Percentiles rank a stretch among this genome's conserved stretches.
Conservation (phyloP, 1,140 invertebrate genomes). For the Leptestheria dahalacensis region DNA sequence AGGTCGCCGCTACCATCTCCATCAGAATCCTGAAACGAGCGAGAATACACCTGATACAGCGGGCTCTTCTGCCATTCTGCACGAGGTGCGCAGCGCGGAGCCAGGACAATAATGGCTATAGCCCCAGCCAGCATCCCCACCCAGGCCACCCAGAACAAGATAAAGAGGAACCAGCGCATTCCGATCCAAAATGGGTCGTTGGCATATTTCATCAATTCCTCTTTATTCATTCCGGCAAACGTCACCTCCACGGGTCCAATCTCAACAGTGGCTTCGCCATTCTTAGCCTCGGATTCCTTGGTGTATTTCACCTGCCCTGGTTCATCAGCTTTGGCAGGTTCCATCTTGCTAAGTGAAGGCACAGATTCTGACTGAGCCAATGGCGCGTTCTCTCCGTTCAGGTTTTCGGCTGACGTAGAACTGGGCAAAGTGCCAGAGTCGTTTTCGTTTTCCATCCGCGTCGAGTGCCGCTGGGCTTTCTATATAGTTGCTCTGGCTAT, state of each 20-base stretch:
- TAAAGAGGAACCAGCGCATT: slow-evolving; percentile 66
- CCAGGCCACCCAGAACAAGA: slow-evolving; percentile 75
- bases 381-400: background rate
- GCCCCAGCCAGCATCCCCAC: slow-evolving; percentile 66
- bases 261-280: slow-evolving; percentile 75
- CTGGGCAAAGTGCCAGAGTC: background rate
- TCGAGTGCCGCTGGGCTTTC: no score
- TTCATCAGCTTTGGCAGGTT: slow-evolving; percentile 2
- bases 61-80: slow-evolving; percentile 45
- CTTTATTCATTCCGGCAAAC: slow-evolving; percentile 71
- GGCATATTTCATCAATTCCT: slow-evolving; percentile 72
- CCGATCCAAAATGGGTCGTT: slow-evolving; percentile 84
- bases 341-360: background rate
- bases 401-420: background rate
- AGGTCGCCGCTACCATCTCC: slow-evolving; percentile 36
- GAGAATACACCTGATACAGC: slow-evolving; percentile 39
- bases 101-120: slow-evolving; percentile 61
- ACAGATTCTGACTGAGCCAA: background rate
- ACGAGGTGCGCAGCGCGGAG: slow-evolving; percentile 63
- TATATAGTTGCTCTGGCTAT: no score
- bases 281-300: slow-evolving; percentile 26
- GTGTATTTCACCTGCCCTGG: background rate
- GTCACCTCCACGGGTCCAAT: slow-evolving; percentile 41
- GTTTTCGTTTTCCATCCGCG: background rate
- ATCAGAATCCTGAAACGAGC: slow-evolving; percentile 36